Conservation (phyloP, 2,113 vertebrate genomes). For the Corythoichthys haematopterus region DNA sequence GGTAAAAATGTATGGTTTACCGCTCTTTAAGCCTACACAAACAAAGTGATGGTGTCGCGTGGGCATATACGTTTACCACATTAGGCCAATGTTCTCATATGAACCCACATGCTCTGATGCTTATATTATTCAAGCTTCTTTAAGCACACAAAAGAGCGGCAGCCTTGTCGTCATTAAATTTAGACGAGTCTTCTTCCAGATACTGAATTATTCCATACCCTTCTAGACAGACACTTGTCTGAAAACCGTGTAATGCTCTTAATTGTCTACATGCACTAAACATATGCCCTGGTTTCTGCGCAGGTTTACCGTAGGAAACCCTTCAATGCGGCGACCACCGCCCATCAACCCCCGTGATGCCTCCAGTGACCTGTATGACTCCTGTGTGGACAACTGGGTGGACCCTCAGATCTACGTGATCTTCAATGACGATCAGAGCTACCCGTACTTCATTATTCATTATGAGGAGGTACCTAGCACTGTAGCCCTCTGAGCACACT, state of each 20-base stretch:
- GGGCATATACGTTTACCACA: slow-evolving; percentile 7
- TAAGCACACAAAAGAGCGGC: slow-evolving; percentile 9
- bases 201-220: slow-evolving; percentile 14
- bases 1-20: slow-evolving; percentile 33
- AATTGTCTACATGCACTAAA: not conserved
- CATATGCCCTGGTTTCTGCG: slow-evolving; percentile 18
- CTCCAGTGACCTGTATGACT: slow-evolving; percentile 97
- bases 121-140: slow-evolving; percentile 28
- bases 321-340: slow-evolving; percentile 92
- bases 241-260: not conserved
- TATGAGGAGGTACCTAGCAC: slow-evolving; percentile 94
- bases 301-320: slow-evolving; percentile 90
- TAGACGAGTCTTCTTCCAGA: slow-evolving; percentile 13
- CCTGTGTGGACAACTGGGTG: slow-evolving; percentile 96
- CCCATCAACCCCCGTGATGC: slow-evolving; percentile 85
- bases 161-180: slow-evolving; percentile 23
- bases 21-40: slow-evolving; percentile 19
- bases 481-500: slow-evolving; percentile 78
- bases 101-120: slow-evolving; percentile 9
- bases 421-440: slow-evolving; percentile 99
- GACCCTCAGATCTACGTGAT: slow-evolving; percentile 99
- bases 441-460: slow-evolving; percentile 97
- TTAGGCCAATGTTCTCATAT: slow-evolving; percentile 11
- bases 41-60: slow-evolving; percentile 11
- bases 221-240: slow-evolving; percentile 1